phyloP scores from a whole-genome alignment of 2,888 invertebrate genomes.

The Catonia carolina region DNA sequence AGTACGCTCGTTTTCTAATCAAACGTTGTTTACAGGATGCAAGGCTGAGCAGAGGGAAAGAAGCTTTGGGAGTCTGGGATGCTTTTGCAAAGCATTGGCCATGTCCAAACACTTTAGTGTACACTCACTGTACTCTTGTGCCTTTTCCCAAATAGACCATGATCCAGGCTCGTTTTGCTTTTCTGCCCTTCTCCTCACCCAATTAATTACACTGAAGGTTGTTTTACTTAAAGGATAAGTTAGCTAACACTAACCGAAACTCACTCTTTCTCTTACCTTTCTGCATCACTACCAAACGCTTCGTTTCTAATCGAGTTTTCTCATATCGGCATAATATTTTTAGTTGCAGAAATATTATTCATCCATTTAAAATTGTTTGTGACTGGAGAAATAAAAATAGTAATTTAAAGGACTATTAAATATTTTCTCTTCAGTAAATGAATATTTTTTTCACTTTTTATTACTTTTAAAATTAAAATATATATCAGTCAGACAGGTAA shows the following conservation, averaged over 20 bases:
- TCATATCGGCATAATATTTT: no score
- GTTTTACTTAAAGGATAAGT: background rate
- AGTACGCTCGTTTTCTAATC: constrained; percentile 9
- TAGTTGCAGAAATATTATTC: no score
- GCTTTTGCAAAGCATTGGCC: constrained; percentile 9
- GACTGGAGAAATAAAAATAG: no score
- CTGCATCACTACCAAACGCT: background rate
- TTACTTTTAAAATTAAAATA: no score
- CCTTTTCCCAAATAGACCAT: background rate
- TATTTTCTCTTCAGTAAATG: no score
- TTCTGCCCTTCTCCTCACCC: background rate
- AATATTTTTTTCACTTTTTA: no score
- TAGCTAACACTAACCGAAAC: constrained; percentile 2
- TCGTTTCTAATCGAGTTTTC: no score
- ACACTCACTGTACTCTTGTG: no score
- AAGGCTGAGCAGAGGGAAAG: no score
- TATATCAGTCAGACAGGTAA: no score
- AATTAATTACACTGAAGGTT: constrained; percentile 7
- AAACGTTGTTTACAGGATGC: background rate
- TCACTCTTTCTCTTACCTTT: background rate
- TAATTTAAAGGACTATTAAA: no score
- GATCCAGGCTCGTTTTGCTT: background rate
- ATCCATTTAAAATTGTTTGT: no score
- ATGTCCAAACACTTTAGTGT: background rate
- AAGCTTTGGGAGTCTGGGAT: background rate